These are phyloP conservation scores for Triplophysa dalaica DNA, from an alignment of 2,113 vertebrate species.

Conservation along the genomic window DNA sequence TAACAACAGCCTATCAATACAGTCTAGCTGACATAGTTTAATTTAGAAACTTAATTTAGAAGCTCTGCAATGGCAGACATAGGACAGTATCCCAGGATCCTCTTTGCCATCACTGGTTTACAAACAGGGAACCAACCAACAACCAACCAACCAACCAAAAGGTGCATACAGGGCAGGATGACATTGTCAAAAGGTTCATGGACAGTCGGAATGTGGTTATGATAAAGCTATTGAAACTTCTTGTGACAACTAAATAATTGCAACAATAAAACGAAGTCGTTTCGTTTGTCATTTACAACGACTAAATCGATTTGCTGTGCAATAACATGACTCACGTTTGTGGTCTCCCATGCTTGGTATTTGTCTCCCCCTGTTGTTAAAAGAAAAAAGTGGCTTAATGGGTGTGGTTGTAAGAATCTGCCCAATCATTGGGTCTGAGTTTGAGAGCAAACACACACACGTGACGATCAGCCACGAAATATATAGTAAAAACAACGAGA, in stretches of 20 bases:
- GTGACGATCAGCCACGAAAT: too few relatives aligned
- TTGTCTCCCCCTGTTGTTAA: constrained; percentile 28
- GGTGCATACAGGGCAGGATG: neutral
- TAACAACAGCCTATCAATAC: too few relatives aligned
- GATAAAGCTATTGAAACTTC: neutral
- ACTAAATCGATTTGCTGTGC: neutral
- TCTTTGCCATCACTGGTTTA: too few relatives aligned
- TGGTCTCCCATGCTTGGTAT: neutral
- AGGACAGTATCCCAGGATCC: too few relatives aligned
- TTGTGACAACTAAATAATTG: neutral
- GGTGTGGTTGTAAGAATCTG: neutral
- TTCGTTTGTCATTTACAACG: neutral
- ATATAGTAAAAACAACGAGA: too few relatives aligned
- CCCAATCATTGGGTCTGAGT: too few relatives aligned
- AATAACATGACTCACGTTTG: neutral
- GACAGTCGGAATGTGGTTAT: neutral
- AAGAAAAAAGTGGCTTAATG: neutral
- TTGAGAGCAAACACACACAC: neutral
- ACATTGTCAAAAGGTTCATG: neutral
- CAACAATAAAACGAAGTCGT: neutral
- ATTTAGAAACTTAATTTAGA: too few relatives aligned
- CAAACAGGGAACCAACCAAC: too few relatives aligned
- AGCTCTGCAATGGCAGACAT: too few relatives aligned
- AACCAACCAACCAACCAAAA: too few relatives aligned
- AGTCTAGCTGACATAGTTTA: too few relatives aligned